A percentile compares a stretch with the other conserved stretches of the same genome.
phyloP scores from a whole-genome alignment of 2,888 invertebrate species.

The Drosophila anomalata region DNA sequence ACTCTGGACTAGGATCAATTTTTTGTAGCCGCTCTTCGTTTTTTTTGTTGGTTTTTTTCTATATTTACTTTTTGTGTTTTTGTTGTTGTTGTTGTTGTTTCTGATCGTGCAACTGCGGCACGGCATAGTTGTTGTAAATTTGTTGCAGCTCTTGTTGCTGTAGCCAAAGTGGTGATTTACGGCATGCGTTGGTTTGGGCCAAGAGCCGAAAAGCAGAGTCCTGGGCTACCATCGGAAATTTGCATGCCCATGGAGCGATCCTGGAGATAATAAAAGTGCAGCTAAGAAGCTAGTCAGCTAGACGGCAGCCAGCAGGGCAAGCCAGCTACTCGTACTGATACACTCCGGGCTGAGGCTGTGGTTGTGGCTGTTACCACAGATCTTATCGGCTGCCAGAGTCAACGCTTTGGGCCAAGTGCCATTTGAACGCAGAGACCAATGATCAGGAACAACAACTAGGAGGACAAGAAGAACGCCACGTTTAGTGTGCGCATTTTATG shows the following conservation, averaged over 20 bases:
- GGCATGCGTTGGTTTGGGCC: constrained; percentile 69
- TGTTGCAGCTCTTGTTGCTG: constrained; percentile 68
- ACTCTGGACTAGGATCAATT: constrained; percentile 53
- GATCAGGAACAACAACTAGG: constrained; percentile 57
- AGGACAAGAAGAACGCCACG: constrained; percentile 66
- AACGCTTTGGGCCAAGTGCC: constrained; percentile 78
- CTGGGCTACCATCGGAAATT: constrained; percentile 73
- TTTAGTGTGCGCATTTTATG: constrained; percentile 79
- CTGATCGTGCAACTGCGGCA: constrained; percentile 68
- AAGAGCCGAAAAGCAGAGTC: constrained; percentile 39
- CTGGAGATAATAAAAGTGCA: constrained; percentile 75
- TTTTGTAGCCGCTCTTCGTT: constrained; percentile 21
- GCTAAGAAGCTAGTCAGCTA: constrained; percentile 33
- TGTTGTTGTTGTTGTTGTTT: constrained; percentile 6
- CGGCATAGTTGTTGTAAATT: constrained; percentile 80
- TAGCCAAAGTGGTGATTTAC: constrained; percentile 76
- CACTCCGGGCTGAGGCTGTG: constrained; percentile 31
- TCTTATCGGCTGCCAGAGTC: constrained; percentile 75
- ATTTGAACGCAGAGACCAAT: constrained; percentile 75
- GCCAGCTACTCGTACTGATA: constrained; percentile 23
- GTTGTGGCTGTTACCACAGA: constrained; percentile 58
- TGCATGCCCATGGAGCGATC: constrained; percentile 78
- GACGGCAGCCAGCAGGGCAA: constrained; percentile 41
- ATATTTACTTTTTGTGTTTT: constrained; percentile 14
- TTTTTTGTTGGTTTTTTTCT: constrained; percentile 8